A percentile compares a stretch with the other conserved stretches of the same genome.
These are phyloP conservation scores for Bombus consobrinus DNA, from an alignment of 1,140 invertebrate genomes.

Conservation along the genomic window DNA sequence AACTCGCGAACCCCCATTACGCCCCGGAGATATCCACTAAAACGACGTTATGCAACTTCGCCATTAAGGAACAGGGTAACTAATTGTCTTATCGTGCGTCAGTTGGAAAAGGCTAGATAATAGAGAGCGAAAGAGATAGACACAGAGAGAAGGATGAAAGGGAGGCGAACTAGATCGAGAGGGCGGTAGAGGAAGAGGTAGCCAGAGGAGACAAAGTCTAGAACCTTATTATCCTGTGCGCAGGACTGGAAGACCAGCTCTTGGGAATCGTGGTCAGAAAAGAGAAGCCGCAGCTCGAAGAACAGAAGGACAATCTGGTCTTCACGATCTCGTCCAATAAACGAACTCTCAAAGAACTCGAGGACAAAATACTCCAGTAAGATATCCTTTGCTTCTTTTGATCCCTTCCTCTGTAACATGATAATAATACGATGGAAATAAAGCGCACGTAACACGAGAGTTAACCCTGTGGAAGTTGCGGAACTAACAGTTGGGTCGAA, in stretches of 20 bases:
- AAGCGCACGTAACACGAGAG: not conserved
- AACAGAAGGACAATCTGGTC: conserved; percentile 91
- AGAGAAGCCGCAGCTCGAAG: conserved; percentile 91
- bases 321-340: conserved; percentile 86
- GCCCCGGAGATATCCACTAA: conserved; percentile 95
- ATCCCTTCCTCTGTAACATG: not conserved
- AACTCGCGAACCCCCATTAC: conserved; percentile 94
- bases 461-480: not conserved
- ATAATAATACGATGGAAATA: not conserved
- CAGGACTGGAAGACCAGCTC: conserved; percentile 70
- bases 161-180: not conserved
- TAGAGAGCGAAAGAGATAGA: not conserved
- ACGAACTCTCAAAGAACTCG: conserved; percentile 80
- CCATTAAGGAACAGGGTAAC: conserved; percentile 93
- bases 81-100: conserved; percentile 61
- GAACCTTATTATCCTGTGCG: conserved; percentile 63
- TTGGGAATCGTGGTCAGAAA: conserved; percentile 91
- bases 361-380: conserved; percentile 85
- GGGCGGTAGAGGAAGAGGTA: not conserved
- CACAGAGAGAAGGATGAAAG: not conserved
- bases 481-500: not conserved
- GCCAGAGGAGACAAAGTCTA: not conserved
- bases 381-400: conserved; percentile 55
- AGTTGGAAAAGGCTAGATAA: conserved; percentile 5
- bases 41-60: conserved; percentile 96